Evolutionary conservation across 1,140 invertebrate species (phyloP).

Genomic region (Heliconius eleuchia): DNA sequence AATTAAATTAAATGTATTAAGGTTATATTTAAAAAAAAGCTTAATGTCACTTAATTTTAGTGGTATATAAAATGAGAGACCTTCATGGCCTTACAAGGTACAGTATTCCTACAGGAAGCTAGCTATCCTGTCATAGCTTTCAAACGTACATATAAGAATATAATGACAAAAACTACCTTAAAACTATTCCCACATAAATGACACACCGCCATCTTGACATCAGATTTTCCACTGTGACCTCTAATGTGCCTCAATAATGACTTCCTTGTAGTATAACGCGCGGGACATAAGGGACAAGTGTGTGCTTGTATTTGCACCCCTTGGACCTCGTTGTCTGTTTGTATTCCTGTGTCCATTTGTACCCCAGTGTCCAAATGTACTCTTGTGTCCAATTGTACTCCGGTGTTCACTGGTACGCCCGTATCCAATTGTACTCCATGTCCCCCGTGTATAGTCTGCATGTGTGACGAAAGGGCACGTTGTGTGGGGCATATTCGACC

Average conservation of each 20-base stretch:
- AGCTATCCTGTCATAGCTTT: neutral
- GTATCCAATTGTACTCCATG: neutral
- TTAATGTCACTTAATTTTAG: too few relatives aligned
- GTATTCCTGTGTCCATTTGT: neutral
- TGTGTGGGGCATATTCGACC: conserved; percentile 46
- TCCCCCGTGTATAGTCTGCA: conserved; percentile 41
- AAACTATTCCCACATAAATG: conserved; percentile 32
- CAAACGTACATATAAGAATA: neutral
- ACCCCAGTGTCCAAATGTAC: neutral
- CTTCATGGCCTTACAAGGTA: too few relatives aligned
- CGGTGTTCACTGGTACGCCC: too few relatives aligned
- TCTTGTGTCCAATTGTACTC: too few relatives aligned
- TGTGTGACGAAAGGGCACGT: conserved; percentile 46
- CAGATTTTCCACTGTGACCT: conserved; percentile 6
- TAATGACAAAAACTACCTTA: conserved; percentile 19
- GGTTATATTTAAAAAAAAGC: too few relatives aligned
- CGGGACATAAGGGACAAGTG: conserved; percentile 41
- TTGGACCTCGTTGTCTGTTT: neutral
- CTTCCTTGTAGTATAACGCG: conserved; percentile 41
- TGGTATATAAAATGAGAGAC: too few relatives aligned
- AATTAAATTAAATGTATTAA: too few relatives aligned
- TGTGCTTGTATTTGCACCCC: conserved; percentile 30
- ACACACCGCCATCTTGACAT: conserved; percentile 24
- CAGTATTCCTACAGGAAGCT: too few relatives aligned
- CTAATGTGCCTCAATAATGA: conserved; percentile 26